These are phyloP conservation scores for Corythucha ciliata DNA, from an alignment of 2,888 invertebrate species.

Conservation along the genomic window DNA sequence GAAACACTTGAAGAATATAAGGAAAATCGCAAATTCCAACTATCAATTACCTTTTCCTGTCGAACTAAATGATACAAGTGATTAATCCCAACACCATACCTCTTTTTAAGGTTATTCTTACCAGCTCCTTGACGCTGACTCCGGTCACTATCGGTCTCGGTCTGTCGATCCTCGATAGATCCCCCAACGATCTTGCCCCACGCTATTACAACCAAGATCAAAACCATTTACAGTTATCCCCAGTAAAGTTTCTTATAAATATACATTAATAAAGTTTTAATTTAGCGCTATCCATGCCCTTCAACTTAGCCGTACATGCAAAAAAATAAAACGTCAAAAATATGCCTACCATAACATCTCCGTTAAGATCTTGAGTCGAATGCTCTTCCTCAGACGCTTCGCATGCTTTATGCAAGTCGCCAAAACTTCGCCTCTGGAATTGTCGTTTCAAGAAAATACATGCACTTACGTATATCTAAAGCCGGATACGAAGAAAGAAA, in stretches of 20 bases:
- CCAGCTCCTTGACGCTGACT: constrained; percentile 53
- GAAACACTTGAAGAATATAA: background rate
- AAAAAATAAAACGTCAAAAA: background rate
- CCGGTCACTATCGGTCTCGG: constrained; percentile 45
- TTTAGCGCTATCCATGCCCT: too few species aligned
- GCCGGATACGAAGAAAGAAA: constrained; percentile 6
- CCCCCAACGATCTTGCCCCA: constrained; percentile 46
- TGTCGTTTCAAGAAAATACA: constrained; percentile 33
- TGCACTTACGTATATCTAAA: constrained; percentile 22
- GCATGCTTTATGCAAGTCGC: constrained; percentile 48
- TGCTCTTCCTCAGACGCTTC: constrained; percentile 37
- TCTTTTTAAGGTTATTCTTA: constrained; percentile 42
- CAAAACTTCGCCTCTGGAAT: constrained; percentile 52
- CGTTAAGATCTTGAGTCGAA: too few species aligned
- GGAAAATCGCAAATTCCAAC: constrained; percentile 9
- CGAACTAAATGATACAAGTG: constrained; percentile 3
- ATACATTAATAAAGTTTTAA: background rate
- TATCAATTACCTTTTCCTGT: too few species aligned
- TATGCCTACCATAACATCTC: too few species aligned
- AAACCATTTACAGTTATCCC: too few species aligned
- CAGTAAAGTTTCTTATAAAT: too few species aligned
- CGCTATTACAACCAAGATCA: too few species aligned
- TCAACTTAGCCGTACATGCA: background rate
- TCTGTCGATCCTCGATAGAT: constrained; percentile 31
- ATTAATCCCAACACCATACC: constrained; percentile 16